Conservation (phyloP, 1,140 invertebrate species). For the Cryptotermes secundus region DNA sequence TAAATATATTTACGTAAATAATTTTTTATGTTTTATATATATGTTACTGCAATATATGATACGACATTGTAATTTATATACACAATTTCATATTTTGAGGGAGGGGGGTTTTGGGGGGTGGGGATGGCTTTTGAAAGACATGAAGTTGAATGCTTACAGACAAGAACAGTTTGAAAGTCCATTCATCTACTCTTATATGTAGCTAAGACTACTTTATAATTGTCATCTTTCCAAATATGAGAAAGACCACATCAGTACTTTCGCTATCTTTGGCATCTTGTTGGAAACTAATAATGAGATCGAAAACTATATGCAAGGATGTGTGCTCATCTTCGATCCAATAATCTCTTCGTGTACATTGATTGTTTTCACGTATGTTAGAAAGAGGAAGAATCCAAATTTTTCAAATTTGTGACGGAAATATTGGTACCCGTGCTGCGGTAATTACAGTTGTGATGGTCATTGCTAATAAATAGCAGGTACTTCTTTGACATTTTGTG, state of each 20-base stretch:
- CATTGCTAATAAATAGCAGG: not conserved
- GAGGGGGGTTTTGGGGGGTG: not conserved
- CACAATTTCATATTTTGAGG: not conserved
- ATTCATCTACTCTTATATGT: too few species aligned
- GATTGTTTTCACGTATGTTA: not conserved
- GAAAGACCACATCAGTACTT: not conserved
- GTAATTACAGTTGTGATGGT: not conserved
- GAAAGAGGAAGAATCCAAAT: not conserved
- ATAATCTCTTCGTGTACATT: not conserved
- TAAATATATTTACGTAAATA: slow-evolving; percentile 17
- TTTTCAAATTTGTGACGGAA: not conserved
- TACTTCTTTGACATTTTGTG: not conserved
- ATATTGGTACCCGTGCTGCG: not conserved
- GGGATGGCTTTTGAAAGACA: not conserved
- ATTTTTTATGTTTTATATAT: not conserved
- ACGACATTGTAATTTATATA: slow-evolving; percentile 20
- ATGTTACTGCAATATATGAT: not conserved
- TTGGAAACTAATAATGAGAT: not conserved
- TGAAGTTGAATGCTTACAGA: slow-evolving; percentile 6
- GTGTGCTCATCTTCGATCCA: not conserved
- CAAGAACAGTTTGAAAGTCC: not conserved
- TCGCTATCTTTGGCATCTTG: not conserved
- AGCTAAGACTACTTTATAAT: not conserved
- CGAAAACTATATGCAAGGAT: not conserved
- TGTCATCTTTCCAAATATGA: not conserved